Evolutionary conservation across 2,113 vertebrate genomes (phyloP).

Genomic region (Antigone vipio): DNA sequence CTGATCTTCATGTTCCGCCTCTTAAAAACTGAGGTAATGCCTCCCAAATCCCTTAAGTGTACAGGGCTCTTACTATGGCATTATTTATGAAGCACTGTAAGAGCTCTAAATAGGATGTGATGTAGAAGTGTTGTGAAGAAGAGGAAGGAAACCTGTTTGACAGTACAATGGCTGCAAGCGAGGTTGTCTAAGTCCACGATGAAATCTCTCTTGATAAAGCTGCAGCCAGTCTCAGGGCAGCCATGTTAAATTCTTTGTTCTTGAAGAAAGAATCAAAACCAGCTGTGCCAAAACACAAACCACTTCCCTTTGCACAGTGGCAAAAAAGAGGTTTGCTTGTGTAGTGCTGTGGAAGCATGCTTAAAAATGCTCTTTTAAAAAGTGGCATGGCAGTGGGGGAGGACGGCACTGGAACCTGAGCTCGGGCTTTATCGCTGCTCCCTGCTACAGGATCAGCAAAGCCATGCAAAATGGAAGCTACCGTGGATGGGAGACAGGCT

Average conservation of each 20-base stretch:
- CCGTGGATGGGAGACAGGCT: neutral
- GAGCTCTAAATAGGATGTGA: slow-evolving; percentile 14
- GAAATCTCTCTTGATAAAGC: neutral
- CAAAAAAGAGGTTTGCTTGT: neutral
- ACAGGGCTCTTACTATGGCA: neutral
- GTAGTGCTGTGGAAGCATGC: neutral
- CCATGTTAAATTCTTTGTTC: neutral
- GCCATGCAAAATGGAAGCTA: neutral
- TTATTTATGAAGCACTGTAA: slow-evolving; percentile 36
- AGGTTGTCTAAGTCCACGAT: neutral
- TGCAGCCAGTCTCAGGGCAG: neutral
- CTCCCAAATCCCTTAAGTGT: neutral
- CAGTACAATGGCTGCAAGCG: neutral
- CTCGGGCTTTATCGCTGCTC: neutral
- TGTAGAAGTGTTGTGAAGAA: slow-evolving; percentile 9
- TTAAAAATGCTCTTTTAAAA: neutral
- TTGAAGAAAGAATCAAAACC: neutral
- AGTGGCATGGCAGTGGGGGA: neutral
- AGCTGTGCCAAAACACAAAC: neutral
- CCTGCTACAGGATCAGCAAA: neutral
- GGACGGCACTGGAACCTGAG: neutral
- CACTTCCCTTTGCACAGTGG: neutral
- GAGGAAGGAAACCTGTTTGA: slow-evolving; percentile 46
- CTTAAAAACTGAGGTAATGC: slow-evolving; percentile 25
- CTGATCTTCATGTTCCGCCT: neutral